These are phyloP conservation scores for Limnodromus scolopaceus DNA, from an alignment of 2,797 vertebrate genomes.

Conservation along the genomic window DNA sequence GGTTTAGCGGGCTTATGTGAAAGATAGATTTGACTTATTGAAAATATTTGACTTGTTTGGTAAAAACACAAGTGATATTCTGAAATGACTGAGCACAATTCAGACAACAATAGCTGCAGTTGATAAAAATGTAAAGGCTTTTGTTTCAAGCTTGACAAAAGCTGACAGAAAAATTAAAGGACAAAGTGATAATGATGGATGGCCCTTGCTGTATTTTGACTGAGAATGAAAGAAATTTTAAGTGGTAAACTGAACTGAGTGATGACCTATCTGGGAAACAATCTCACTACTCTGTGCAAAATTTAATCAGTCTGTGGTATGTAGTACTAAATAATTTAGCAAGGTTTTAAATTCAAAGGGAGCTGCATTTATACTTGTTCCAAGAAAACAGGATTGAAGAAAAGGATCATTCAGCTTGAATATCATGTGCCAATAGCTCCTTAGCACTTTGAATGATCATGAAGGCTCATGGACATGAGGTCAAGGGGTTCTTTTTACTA, in stretches of 20 bases:
- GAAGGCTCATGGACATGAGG: constrained; percentile 9
- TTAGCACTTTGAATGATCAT: constrained; percentile 23
- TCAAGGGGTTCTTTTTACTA: constrained; percentile 53
- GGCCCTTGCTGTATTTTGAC: constrained; percentile 40
- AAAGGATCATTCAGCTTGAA: constrained; percentile 42
- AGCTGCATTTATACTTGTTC: constrained; percentile 38
- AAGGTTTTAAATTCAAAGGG: constrained; percentile 62
- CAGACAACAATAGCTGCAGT: constrained; percentile 25
- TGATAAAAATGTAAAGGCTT: constrained; percentile 67
- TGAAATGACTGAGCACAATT: constrained; percentile 54
- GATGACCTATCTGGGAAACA: constrained; percentile 72
- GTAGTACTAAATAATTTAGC: constrained; percentile 61
- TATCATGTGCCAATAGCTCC: constrained; percentile 13
- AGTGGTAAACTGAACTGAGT: constrained; percentile 61
- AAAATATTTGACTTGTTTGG: constrained; percentile 52
- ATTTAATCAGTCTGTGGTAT: constrained; percentile 65
- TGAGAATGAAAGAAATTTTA: constrained; percentile 46
- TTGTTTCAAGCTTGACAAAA: constrained; percentile 64
- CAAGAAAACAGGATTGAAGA: not conserved
- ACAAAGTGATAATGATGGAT: constrained; percentile 57
- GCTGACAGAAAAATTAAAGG: constrained; percentile 63
- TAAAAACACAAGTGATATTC: constrained; percentile 2
- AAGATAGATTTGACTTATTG: constrained; percentile 62
- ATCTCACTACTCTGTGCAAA: constrained; percentile 60
- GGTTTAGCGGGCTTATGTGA: constrained; percentile 1